A percentile compares a stretch with the other conserved stretches of the same genome.
Conservation (phyloP, 2,888 invertebrate genomes). For the Ophraella communa region DNA sequence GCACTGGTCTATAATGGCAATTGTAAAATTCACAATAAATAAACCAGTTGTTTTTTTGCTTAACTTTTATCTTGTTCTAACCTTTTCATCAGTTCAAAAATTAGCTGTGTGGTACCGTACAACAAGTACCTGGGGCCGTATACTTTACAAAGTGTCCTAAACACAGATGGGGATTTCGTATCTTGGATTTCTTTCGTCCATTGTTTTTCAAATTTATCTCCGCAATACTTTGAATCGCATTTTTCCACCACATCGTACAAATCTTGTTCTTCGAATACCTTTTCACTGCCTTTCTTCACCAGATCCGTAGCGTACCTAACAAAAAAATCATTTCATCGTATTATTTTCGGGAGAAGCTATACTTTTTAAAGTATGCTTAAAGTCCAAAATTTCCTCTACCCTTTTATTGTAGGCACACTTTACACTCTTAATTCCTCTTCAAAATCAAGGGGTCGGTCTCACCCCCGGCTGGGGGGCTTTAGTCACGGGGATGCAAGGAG, state of each 20-base stretch:
- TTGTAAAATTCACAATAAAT: no score
- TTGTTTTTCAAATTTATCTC: constrained; percentile 40
- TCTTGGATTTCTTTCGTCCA: constrained; percentile 31
- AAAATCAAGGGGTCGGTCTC: no score
- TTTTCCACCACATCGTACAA: constrained; percentile 60
- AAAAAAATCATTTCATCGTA: background rate
- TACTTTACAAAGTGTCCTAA: constrained; percentile 38
- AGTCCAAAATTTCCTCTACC: no score
- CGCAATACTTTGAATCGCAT: constrained; percentile 42
- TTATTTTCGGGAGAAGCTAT: no score
- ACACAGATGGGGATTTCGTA: constrained; percentile 30
- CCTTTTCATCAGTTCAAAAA: constrained; percentile 40
- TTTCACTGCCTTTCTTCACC: constrained; percentile 69
- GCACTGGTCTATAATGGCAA: no score
- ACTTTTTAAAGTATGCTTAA: no score
- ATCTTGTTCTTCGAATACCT: constrained; percentile 69
- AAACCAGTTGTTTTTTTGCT: no score
- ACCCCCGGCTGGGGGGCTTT: no score
- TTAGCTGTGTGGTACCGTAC: constrained; percentile 40
- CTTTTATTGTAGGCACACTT: no score
- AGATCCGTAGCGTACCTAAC: constrained; percentile 37
- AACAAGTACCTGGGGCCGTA: constrained; percentile 42
- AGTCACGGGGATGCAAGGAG: no score
- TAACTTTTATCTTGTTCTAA: no score
- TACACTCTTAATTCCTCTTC: no score